Base-by-base conservation (phyloP, 2,113 vertebrate genomes). In the Abramis brama region DNA sequence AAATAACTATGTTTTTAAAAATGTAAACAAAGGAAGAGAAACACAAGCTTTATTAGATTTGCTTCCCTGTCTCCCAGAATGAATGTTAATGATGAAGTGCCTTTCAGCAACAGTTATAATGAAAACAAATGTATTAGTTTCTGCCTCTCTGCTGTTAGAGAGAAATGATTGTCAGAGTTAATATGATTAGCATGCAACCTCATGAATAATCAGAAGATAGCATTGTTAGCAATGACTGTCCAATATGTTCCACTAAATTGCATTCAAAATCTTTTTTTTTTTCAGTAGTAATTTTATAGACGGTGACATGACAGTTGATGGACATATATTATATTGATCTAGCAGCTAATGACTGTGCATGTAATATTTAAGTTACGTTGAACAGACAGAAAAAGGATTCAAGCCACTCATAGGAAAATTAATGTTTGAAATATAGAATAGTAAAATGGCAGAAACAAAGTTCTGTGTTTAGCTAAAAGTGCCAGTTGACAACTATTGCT, bases 271-370 rank as follows among this genome's bases (percentile, higher is more conserved):
- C 3, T 33, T 33, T 4, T 33, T 84, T 23, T 84, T 10, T 11
- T 84, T 27, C 13, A 76, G 2, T 23, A 30, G 47, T 81, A 68
- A 76, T 81, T 81, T 57, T 62, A n/a, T 59, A 52, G 71, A 87
- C 36, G 2, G n/a, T 73, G 33, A 52, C 80, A 79, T 57, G 64
- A 77, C 82, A 23, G 57, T 78, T 71, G 85, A 82, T 79, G 36
- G 70, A 78, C 39, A 87, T 73, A 79, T 84, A 87, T 85, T 45
- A 83, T 68, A 11, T 85, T 27, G 55, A 83, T 77, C 87, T 88
- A 86, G 87, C 66, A 52, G 79, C 82, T 82, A 19, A 76, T 78
- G 85, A 87, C 78, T 55, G 83, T 62, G 25, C 86, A 86, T 86
- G 88, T 11, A 15, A 64, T 45, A 60, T 80, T 80, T 36, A 80